phyloP scores from a whole-genome alignment of 2,888 invertebrate species.

The Ochlodes sylvanus region DNA sequence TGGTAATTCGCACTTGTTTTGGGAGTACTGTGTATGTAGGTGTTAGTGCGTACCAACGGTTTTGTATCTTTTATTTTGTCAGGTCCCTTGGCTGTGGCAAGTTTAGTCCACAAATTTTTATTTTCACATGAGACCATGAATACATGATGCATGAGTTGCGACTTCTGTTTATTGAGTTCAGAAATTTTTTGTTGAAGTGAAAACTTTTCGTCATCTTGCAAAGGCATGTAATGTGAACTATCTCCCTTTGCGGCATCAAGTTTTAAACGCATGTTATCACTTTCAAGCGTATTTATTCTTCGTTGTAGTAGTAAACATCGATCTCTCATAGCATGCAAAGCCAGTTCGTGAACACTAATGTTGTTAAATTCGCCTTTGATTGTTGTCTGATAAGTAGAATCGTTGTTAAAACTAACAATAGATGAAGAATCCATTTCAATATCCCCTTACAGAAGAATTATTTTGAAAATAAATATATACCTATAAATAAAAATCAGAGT shows the following conservation, averaged over 20 bases:
- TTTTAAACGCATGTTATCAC: slow-evolving; percentile 89
- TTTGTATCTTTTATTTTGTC: slow-evolving; percentile 61
- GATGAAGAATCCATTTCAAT: slow-evolving; percentile 74
- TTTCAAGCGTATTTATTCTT: slow-evolving; percentile 88
- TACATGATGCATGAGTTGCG: slow-evolving; percentile 90
- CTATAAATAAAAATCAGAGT: too few relatives aligned
- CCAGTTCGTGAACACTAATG: slow-evolving; percentile 89
- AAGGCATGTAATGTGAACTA: slow-evolving; percentile 60
- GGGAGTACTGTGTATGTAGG: slow-evolving; percentile 88
- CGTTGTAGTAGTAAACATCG: slow-evolving; percentile 91
- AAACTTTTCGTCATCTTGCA: slow-evolving; percentile 77
- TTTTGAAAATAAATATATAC: too few relatives aligned
- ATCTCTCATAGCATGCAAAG: slow-evolving; percentile 92
- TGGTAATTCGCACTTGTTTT: slow-evolving; percentile 84
- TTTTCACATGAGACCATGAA: slow-evolving; percentile 93
- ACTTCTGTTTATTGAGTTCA: slow-evolving; percentile 90
- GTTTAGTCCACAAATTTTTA: slow-evolving; percentile 90
- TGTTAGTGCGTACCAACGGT: slow-evolving; percentile 80
- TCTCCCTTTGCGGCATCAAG: slow-evolving; percentile 66
- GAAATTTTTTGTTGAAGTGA: slow-evolving; percentile 87
- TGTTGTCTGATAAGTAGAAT: slow-evolving; percentile 75
- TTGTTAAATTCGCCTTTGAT: slow-evolving; percentile 71
- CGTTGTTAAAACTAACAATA: slow-evolving; percentile 79
- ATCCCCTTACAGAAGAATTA: too few relatives aligned
- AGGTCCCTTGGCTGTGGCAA: slow-evolving; percentile 81